Evolutionary conservation across 2,113 vertebrate genomes (phyloP).

Genomic region (Clarias gariepinus): DNA sequence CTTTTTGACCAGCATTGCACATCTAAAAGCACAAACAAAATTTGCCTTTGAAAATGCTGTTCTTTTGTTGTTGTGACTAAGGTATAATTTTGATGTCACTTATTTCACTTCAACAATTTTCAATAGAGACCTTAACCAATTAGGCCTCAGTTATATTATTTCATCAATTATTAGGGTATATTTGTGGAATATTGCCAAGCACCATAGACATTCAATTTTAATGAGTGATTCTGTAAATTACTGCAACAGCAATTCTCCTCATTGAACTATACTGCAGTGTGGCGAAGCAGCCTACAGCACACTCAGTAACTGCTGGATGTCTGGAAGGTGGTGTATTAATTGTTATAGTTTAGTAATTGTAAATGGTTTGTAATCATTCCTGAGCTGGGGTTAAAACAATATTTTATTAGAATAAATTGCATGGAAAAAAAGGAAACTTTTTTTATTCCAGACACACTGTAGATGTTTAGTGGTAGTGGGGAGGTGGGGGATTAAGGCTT

Average conservation of each 20-base stretch:
- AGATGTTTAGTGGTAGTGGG: background rate
- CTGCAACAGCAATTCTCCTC: background rate
- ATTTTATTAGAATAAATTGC: too few species aligned
- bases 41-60: background rate
- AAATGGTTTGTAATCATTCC: too few species aligned
- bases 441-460: background rate
- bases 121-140: background rate
- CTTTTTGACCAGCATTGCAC: too few species aligned
- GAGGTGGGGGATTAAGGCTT: background rate
- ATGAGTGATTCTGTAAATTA: constrained; percentile 22
- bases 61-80: background rate
- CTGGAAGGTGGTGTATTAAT: background rate
- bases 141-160: background rate
- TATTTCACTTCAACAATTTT: constrained; percentile 18
- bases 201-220: constrained; percentile 16
- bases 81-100: background rate
- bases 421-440: too few species aligned
- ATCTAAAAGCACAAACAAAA: background rate
- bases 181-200: constrained; percentile 19
- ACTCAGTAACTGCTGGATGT: background rate
- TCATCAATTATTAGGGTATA: background rate
- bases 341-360: background rate
- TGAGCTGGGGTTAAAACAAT: too few species aligned
- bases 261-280: background rate
- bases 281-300: background rate